Percentiles rank a stretch among this genome's conserved stretches.
Evolutionary conservation across 2,888 invertebrate genomes (phyloP).

Genomic region (Dynastes maya): DNA sequence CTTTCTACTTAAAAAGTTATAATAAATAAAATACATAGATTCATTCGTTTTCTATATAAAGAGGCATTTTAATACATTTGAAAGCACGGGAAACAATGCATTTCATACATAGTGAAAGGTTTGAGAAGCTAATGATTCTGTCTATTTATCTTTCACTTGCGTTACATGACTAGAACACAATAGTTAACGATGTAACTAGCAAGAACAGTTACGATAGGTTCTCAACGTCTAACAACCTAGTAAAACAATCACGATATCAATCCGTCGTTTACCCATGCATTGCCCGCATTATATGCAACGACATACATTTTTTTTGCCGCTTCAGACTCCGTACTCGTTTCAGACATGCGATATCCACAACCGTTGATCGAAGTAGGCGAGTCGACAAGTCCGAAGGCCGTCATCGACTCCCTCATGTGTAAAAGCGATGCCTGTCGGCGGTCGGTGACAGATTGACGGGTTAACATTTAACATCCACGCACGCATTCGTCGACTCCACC

Average conservation of each 20-base stretch:
- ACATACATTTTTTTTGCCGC: slow-evolving; percentile 10
- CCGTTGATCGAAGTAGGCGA: slow-evolving; percentile 2
- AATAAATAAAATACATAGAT: too few species aligned
- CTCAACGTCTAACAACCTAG: background rate
- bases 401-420: slow-evolving; percentile 24
- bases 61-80: too few species aligned
- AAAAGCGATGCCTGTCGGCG: slow-evolving; percentile 35
- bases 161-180: too few species aligned
- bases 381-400: slow-evolving; percentile 21
- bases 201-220: background rate
- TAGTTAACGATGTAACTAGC: too few species aligned
- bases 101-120: too few species aligned
- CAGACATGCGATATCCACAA: slow-evolving; percentile 3
- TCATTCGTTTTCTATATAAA: too few species aligned
- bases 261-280: background rate
- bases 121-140: too few species aligned
- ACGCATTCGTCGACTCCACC: background rate
- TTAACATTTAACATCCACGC: slow-evolving; percentile 26
- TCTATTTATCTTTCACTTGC: too few species aligned
- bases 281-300: background rate
- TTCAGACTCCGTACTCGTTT: background rate
- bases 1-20: too few species aligned
- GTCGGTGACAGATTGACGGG: slow-evolving; percentile 37
- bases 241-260: background rate
- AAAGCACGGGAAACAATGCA: too few species aligned